Evolutionary conservation across 1,140 invertebrate species (phyloP).

Genomic region (Heliothis subflexa): DNA sequence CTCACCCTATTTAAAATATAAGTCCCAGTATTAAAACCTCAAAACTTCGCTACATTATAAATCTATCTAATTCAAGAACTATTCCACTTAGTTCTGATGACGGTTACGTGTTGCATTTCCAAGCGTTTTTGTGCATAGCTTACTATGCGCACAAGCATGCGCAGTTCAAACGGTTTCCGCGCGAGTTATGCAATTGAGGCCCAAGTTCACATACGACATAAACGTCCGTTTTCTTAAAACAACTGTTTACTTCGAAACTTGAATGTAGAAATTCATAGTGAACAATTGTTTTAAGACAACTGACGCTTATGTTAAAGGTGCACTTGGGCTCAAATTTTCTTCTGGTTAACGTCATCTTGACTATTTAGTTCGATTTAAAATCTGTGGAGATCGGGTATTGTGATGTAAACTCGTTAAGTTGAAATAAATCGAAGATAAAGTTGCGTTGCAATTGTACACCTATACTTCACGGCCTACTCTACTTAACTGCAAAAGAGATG

Average conservation of each 20-base stretch:
- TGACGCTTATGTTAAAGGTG: too few relatives aligned
- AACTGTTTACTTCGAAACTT: too few relatives aligned
- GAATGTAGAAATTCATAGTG: too few relatives aligned
- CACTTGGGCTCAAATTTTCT: too few relatives aligned
- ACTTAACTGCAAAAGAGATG: too few relatives aligned
- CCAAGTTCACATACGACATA: too few relatives aligned
- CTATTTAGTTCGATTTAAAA: slow-evolving; percentile 10
- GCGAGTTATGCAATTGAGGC: slow-evolving; percentile 24
- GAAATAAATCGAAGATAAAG: neutral
- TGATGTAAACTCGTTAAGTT: neutral
- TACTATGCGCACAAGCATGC: slow-evolving; percentile 18
- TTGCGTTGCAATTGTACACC: neutral
- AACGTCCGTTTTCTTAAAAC: too few relatives aligned
- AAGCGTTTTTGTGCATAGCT: slow-evolving; percentile 26
- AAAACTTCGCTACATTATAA: neutral
- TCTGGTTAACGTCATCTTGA: slow-evolving; percentile 35
- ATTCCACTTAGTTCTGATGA: slow-evolving; percentile 26
- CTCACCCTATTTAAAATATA: too few relatives aligned
- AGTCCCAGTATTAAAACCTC: too few relatives aligned
- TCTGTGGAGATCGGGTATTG: neutral
- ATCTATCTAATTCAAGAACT: slow-evolving; percentile 8
- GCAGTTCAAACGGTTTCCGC: slow-evolving; percentile 16
- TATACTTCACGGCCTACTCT: too few relatives aligned
- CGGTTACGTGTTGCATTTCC: slow-evolving; percentile 1
- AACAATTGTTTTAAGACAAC: too few relatives aligned